phyloP scores from a whole-genome alignment of 2,888 invertebrate genomes.

The Molanna angustata region DNA sequence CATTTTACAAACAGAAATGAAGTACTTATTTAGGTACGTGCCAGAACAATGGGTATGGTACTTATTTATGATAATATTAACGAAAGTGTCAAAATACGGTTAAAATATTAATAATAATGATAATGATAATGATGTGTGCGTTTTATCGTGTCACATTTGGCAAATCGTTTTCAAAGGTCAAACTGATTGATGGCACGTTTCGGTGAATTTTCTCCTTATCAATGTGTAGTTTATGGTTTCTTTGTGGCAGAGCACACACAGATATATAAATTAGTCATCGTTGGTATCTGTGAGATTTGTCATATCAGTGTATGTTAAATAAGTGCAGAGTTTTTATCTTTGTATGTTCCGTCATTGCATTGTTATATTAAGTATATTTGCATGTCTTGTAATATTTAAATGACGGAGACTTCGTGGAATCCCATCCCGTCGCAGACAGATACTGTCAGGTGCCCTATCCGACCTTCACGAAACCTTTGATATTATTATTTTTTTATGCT shows the following conservation, averaged over 20 bases:
- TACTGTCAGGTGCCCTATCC: not conserved
- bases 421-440: conserved; percentile 17
- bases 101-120: too few species aligned
- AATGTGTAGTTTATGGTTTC: not conserved
- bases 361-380: conserved; percentile 21
- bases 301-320: conserved; percentile 5
- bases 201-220: not conserved
- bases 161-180: too few species aligned
- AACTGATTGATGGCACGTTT: not conserved
- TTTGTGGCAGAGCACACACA: conserved; percentile 10
- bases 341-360: conserved; percentile 24
- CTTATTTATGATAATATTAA: too few species aligned
- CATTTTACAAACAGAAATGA: too few species aligned
- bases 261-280: not conserved
- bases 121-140: too few species aligned
- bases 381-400: conserved; percentile 21
- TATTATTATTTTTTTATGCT: not conserved
- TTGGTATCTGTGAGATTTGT: conserved; percentile 1
- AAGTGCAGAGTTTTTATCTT: conserved; percentile 11
- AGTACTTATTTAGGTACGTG: too few species aligned
- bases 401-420: conserved; percentile 21
- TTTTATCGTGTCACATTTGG: too few species aligned
- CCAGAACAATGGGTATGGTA: too few species aligned
- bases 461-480: not conserved
- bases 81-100: too few species aligned